Base-by-base conservation (phyloP, 2,888 invertebrate species). In the Gryllus longicercus region DNA sequence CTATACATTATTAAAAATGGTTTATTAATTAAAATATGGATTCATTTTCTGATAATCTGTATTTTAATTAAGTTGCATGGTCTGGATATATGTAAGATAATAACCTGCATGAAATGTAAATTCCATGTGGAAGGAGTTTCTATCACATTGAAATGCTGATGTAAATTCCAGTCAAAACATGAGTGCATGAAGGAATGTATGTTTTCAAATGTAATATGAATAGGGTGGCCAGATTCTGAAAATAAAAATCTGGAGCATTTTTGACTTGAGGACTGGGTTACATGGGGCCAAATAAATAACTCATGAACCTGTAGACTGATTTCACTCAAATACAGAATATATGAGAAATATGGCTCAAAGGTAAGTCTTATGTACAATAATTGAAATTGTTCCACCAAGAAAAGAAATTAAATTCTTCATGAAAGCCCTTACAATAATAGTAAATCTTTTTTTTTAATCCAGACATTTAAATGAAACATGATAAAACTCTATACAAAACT, bases 221-320 rank as follows among this genome's bases (percentile, higher is more conserved):
- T 63, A 63, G 63, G 63, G 63, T 63, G 63, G 63, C 63, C 63
- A 63, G 63, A 63, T 63, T 63, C 63, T 63, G 63, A 63, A n/a
- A 63, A 63, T 63, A 63, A 63, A 63, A 63, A 63, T 63, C 63
- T 63, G 63, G 63, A 63, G 63, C 63, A 63, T 63, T 63, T 14
- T 63, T 63, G 63, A 63, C 63, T 63, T 63, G 63, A 63, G 63
- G 63, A 63, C 63, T 63, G 63, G 63, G 63, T 63, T 63, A 63
- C 63, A 63, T 63, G 63, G 63, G 63, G 63, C 63, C 63, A 63
- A 63, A 63, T 63, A n/a, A 63, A 63, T 63, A 63, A 63, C 63
- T 63, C 63, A 63, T 63, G 63, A 63, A 63, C 63, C 63, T 63
- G 63, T 63, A 63, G 63, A 63, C 63, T 63, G 63, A 63, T 63